Base-by-base conservation (phyloP, 1,140 invertebrate species). In the Cydia pomonella region DNA sequence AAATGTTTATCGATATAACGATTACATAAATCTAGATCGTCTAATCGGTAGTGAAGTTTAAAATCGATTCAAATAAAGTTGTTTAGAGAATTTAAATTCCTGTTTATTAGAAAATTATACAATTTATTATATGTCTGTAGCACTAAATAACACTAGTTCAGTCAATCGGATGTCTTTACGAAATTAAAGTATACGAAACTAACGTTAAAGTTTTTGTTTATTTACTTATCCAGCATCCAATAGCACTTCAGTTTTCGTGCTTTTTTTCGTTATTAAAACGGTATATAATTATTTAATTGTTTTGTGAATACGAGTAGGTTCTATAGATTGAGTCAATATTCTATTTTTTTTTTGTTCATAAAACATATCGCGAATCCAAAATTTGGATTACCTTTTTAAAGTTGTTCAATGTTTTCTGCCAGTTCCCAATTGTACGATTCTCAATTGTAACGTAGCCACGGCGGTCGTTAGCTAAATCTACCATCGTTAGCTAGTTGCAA, bases 1-100 rank as follows among this genome's bases (percentile, higher is more conserved):
- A 79, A 79, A 80, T 80, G 79, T 69, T 69, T 69, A 69, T 69
- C 64, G 64, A 69, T 69, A 41, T 25, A 38, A 69, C 64, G 64
- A 33, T 18, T 69, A 29, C 7, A 69, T 69, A 69, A 69, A 69
- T 69, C 64, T 18, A 33, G 29, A 69, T 69, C 18, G 25, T 69
- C 27, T 33, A 69, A 69, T 69, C 64, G n/a, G n/a, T 69, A 38
- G 64, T 69, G 29, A 33, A 5, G 16, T 69, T n/a, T n/a, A 69
- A 33, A 69, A 38, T 38, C 64, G n/a, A 69, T 38, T 69, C 1
- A 10, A 69, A 38, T 69, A 33, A 18, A 18, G 9, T 18, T 16
- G 29, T 33, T 69, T 38, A 10, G 33, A 33, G 13, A 69, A 38
- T 18, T 69, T 69, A 29, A 10, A 59, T 21, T 21, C 7, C 23